Percentiles rank a stretch among this genome's conserved stretches.
These are phyloP conservation scores for Sabellastarte sp. DNA, from an alignment of 2,888 invertebrate species.

Conservation along the genomic window DNA sequence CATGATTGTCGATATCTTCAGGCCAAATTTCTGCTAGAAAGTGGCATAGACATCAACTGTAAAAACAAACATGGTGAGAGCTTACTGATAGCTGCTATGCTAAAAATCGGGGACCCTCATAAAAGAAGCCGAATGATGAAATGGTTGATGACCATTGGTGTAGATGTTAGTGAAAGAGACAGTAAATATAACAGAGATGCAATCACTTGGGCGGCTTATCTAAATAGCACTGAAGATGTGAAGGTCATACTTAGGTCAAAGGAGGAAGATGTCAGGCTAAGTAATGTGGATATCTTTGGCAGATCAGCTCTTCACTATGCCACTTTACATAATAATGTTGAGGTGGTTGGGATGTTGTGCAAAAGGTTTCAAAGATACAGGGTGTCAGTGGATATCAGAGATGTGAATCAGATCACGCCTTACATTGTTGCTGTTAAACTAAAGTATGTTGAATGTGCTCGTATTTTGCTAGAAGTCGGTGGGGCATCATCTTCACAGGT, in stretches of 20 bases:
- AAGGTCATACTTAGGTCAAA: not conserved
- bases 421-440: not conserved
- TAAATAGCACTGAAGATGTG: not conserved
- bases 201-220: not conserved
- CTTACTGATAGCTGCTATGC: not conserved
- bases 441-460: not conserved
- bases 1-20: not conserved
- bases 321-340: not conserved
- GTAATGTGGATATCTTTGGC: not conserved
- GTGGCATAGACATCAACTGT: not conserved
- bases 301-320: not conserved
- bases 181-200: not conserved
- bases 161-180: not conserved
- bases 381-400: not conserved
- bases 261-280: not conserved
- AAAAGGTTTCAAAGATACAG: not conserved
- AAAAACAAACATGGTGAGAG: not conserved
- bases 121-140: not conserved
- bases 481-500: not conserved
- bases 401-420: not conserved
- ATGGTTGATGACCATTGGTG: not conserved
- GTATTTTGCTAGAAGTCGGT: not conserved
- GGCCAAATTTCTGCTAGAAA: not conserved
- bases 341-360: not conserved
- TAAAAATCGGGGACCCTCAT: not conserved